Conservation (phyloP, 1,140 invertebrate genomes). For the Apis laboriosa region DNA sequence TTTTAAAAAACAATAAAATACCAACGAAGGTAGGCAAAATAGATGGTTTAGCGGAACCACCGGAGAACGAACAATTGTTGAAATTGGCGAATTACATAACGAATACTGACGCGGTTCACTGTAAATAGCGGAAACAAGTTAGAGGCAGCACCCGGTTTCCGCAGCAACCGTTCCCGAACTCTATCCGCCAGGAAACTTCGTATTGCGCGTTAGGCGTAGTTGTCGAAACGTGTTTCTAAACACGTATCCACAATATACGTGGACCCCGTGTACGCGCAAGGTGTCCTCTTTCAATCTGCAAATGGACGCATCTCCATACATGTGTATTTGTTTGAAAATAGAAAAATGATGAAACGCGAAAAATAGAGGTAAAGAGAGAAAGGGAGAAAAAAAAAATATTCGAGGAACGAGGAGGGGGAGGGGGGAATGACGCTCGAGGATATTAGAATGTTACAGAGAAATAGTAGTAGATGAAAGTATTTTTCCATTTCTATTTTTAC, state of each 20-base stretch:
- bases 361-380: neutral
- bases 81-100: neutral
- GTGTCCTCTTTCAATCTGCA: slow-evolving; percentile 25
- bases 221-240: slow-evolving; percentile 11
- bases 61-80: neutral
- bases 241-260: neutral
- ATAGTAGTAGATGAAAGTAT: neutral
- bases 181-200: slow-evolving; percentile 20
- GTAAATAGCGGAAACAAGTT: neutral
- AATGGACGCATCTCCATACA: slow-evolving; percentile 8
- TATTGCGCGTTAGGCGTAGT: slow-evolving; percentile 14
- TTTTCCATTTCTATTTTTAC: too few species aligned
- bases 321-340: neutral
- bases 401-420: too few species aligned
- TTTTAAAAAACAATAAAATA: too few species aligned
- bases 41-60: neutral
- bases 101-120: neutral
- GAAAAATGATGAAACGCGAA: neutral
- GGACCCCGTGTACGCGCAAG: neutral
- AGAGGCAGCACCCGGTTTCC: neutral
- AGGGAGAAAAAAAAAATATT: too few species aligned
- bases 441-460: slow-evolving; percentile 5
- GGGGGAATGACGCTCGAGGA: neutral
- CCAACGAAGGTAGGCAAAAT: too few species aligned
- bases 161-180: slow-evolving; percentile 29